Percentiles rank a stretch among this genome's conserved stretches.
phyloP scores from a whole-genome alignment of 2,797 vertebrate species.

The Cottoperca gobio region DNA sequence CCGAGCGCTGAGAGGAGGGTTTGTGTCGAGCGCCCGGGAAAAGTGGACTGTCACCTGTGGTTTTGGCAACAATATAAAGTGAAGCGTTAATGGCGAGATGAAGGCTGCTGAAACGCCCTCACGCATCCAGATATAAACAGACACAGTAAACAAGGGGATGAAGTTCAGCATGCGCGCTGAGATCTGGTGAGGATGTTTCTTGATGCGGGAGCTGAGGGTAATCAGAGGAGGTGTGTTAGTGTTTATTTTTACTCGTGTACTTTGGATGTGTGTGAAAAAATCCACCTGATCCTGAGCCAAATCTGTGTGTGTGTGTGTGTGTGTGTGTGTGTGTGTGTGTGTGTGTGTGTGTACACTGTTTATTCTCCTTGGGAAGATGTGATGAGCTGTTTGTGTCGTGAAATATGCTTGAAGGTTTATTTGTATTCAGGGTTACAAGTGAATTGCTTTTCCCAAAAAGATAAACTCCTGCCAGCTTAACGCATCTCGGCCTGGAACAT shows the following conservation, averaged over 20 bases:
- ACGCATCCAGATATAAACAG: constrained; percentile 53
- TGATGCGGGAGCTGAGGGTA: constrained; percentile 49
- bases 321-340: constrained; percentile 10
- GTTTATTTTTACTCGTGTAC: constrained; percentile 40
- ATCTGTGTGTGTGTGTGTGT: background rate
- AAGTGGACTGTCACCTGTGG: constrained; percentile 90
- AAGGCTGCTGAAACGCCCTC: constrained; percentile 61
- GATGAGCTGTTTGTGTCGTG: constrained; percentile 61
- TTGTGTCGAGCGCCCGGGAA: constrained; percentile 79
- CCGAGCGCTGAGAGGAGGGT: constrained; percentile 67
- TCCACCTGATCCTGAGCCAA: constrained; percentile 33
- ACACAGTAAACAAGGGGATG: constrained; percentile 70
- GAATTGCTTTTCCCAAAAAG: constrained; percentile 53
- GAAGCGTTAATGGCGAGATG: constrained; percentile 81
- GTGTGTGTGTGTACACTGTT: constrained; percentile 33
- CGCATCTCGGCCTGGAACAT: constrained; percentile 37
- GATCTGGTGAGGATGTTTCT: constrained; percentile 49
- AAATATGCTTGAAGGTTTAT: constrained; percentile 66
- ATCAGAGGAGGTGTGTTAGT: constrained; percentile 50
- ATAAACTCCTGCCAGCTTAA: constrained; percentile 50
- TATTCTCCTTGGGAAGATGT: constrained; percentile 31
- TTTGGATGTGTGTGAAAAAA: constrained; percentile 34
- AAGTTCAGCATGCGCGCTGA: constrained; percentile 66
- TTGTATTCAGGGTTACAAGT: constrained; percentile 55
- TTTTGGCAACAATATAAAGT: constrained; percentile 84